phyloP scores from a whole-genome alignment of 2,113 vertebrate genomes.

The Spea multiplicata region DNA sequence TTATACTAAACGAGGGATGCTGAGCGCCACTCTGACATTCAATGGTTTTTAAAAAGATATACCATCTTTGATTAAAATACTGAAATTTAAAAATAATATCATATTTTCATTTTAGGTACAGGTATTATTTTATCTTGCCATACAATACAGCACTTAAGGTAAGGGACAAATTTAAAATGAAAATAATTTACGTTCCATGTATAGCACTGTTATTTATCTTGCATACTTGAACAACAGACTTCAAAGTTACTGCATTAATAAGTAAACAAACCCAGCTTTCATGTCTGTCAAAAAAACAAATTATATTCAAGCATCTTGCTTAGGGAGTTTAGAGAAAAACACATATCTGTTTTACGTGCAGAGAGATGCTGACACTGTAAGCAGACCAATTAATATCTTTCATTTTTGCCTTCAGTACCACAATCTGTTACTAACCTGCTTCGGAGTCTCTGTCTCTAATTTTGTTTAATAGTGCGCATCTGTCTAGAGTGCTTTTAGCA shows the following conservation, averaged over 20 bases:
- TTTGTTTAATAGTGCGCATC: conserved; percentile 63
- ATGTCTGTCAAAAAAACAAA: conserved; percentile 67
- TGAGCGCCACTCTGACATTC: too few species aligned
- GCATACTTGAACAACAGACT: too few species aligned
- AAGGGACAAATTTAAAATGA: too few species aligned
- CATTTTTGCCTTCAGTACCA: conserved; percentile 60
- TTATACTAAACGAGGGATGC: too few species aligned
- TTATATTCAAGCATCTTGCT: conserved; percentile 63
- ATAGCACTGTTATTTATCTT: too few species aligned
- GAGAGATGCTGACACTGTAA: conserved; percentile 61
- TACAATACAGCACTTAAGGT: too few species aligned
- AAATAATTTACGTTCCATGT: too few species aligned
- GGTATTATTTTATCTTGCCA: too few species aligned
- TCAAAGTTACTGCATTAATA: conserved; percentile 37
- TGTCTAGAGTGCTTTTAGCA: conserved; percentile 52
- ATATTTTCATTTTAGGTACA: too few species aligned
- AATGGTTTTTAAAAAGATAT: too few species aligned
- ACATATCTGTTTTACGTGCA: conserved; percentile 61
- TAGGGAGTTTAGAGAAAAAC: conserved; percentile 62
- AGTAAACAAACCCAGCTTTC: conserved; percentile 57
- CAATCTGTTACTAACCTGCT: conserved; percentile 57
- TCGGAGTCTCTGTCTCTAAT: conserved; percentile 59
- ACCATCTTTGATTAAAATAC: too few species aligned
- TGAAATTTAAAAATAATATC: too few species aligned
- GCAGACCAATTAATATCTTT: conserved; percentile 64